Evolutionary conservation across 2,113 vertebrate genomes (phyloP), one percentile per base, ranked within the genome.

Genomic region (Tamias sibiricus): DNA sequence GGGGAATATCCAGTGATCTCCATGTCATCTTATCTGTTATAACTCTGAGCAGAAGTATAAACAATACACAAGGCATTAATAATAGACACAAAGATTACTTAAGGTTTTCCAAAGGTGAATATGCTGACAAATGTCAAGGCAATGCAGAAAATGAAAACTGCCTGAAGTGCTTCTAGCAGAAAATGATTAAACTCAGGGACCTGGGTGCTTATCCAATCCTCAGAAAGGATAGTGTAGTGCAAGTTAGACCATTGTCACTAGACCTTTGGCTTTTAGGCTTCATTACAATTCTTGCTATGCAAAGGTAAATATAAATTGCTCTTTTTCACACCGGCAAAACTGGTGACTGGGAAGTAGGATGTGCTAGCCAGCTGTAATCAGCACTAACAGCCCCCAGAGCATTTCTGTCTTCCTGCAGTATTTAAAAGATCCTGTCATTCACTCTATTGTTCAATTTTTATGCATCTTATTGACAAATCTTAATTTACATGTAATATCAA

Each of bases 1-100:
- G n/a, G 57, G 74, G 49, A 79, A 72, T 62, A 95, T 37, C 20
- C 22, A 89, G 35, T 44, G 74, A 93, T 93, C 26, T 93, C 19
- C 66, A 35, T 47, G 44, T 77, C 64, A 85, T 52, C 19, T 76
- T 57, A 74, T 35, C 6, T 87, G n/a, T 64, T 88, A 72, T 80
- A 80, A 71, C 40, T 71, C 3, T 32, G 57, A 82, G 16, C 44
- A 47, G 6, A 72, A 57, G 32, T 82, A 8, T 62, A 22, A 76
- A 92, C 44, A 77, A 57, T 37, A 80, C 32, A 64, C 69, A 94
- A 81, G 17, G 5, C 64, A 62, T 20, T 74, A 90, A 91, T 87
- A 35, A 95, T 75, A 77, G n/a, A 74, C 6, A 87, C 7, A 88
- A 75, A 74, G 10, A 79, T 85, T 87, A 75, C 1, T 42, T 47